phyloP scores from a whole-genome alignment of 2,797 vertebrate species.

The Diceros bicornis region DNA sequence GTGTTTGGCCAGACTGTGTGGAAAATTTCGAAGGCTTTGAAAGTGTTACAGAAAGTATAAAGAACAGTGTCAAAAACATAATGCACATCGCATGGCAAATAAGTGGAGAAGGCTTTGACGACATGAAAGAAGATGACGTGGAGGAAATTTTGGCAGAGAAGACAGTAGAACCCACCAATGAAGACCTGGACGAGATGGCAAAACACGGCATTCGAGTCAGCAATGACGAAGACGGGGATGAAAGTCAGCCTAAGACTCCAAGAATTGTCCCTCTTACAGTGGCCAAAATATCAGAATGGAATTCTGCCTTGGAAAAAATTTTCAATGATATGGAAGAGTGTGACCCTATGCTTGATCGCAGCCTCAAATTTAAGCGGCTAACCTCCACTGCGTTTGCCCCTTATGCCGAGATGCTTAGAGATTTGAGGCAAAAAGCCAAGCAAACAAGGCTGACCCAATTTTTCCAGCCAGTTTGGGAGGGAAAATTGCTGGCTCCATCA shows the following conservation, averaged over 20 bases:
- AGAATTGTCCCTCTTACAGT: neutral
- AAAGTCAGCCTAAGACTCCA: neutral
- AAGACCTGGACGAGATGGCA: neutral
- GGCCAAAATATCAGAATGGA: neutral
- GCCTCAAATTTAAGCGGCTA: neutral
- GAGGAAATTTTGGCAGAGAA: constrained; percentile 15
- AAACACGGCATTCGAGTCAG: neutral
- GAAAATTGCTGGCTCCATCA: neutral
- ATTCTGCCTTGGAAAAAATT: neutral
- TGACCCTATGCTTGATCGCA: neutral
- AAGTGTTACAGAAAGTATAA: neutral
- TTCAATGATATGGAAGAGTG: neutral
- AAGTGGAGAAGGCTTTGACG: neutral
- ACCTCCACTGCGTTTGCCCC: neutral
- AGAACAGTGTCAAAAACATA: neutral
- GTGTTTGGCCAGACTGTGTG: neutral
- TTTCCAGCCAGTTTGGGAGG: neutral
- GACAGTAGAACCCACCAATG: neutral
- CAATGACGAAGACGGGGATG: neutral
- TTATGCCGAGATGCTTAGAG: neutral
- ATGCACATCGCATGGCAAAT: neutral
- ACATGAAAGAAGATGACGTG: neutral
- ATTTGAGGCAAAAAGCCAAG: neutral
- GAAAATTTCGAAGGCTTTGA: neutral
- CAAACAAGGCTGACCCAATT: neutral